These are phyloP conservation scores for Phalacrocorax pelagicus DNA, from an alignment of 2,113 vertebrate genomes.

Conservation along the genomic window DNA sequence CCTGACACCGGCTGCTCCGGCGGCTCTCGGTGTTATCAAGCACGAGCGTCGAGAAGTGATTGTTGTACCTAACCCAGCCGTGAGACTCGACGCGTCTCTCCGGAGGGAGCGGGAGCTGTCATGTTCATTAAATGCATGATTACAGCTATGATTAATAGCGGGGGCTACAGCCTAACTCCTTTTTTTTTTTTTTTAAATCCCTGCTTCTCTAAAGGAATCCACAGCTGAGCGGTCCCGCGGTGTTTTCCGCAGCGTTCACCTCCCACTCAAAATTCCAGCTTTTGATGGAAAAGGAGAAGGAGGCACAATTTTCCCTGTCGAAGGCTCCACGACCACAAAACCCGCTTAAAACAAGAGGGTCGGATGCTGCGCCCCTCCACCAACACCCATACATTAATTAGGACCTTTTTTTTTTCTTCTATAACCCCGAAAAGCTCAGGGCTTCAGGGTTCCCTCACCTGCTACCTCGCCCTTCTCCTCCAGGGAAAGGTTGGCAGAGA, in stretches of 20 bases:
- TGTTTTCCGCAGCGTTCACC: background rate
- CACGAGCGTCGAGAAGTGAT: background rate
- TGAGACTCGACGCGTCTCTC: slow-evolving; percentile 2
- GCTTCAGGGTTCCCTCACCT: background rate
- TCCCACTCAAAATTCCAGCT: background rate
- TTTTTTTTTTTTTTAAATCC: background rate
- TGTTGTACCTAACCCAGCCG: slow-evolving; percentile 6
- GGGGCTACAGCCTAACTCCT: slow-evolving; percentile 53
- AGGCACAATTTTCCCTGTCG: background rate
- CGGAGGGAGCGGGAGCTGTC: slow-evolving; percentile 52
- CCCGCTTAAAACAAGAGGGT: fast-evolving
- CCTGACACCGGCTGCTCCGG: background rate
- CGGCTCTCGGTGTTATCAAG: background rate
- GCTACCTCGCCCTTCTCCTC: background rate
- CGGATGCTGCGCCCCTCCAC: fast-evolving
- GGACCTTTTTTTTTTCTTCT: background rate
- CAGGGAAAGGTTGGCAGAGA: background rate
- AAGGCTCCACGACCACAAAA: background rate
- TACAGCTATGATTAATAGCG: slow-evolving; percentile 65
- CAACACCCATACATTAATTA: background rate
- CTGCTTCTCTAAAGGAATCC: slow-evolving; percentile 41
- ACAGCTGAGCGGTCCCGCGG: background rate
- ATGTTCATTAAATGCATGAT: slow-evolving; percentile 71
- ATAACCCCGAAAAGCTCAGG: background rate
- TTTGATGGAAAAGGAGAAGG: background rate